Evolutionary conservation across 2,797 vertebrate species (phyloP), one percentile per base, ranked within the genome.

Genomic region (Macropodus opercularis): DNA sequence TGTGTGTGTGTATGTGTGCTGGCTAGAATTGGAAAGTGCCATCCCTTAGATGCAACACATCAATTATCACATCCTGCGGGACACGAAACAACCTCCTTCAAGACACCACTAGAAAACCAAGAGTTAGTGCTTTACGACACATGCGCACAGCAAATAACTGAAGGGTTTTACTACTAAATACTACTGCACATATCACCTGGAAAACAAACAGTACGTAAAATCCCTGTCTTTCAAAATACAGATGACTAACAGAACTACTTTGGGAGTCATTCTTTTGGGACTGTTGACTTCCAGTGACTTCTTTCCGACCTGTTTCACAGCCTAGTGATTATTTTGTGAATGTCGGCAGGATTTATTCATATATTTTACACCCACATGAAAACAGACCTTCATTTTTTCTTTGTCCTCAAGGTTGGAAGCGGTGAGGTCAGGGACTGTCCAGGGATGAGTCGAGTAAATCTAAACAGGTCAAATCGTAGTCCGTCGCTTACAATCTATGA

Each of bases 161-260:
- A 83, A 36, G 80, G 83, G 76, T 87, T 89, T 80, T 49, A 72
- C 22, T 75, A 47, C 66, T 73, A 69, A 84, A 81, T 61, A 69
- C 41, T 71, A 50, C n/a, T n/a, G n/a, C n/a, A n/a, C 64, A 74
- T 43, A 63, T 76, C 27, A 63, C 64, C 66, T 84, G 85, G 86
- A 88, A 89, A 88, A 74, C 59, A 54, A 50, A 63, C 50, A 63
- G 69, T 72, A 79, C 72, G 76, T 81, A 77, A 81, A 83, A 77
- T 75, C 75, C 75, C 39, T 36, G 29, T 55, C 56, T 68, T 68
- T 60, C 36, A 73, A 62, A 76, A 49, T 46, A 44, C 61, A 53
- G 40, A 76, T 72, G 81, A 83, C 34, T 77, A 65, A 77, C 36
- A 62, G 36, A 52, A 21, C 43, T 21, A 39, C 55, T 76, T 34